Evolutionary conservation across 2,113 vertebrate species (phyloP).

Genomic region (Sisor rabdophorus): DNA sequence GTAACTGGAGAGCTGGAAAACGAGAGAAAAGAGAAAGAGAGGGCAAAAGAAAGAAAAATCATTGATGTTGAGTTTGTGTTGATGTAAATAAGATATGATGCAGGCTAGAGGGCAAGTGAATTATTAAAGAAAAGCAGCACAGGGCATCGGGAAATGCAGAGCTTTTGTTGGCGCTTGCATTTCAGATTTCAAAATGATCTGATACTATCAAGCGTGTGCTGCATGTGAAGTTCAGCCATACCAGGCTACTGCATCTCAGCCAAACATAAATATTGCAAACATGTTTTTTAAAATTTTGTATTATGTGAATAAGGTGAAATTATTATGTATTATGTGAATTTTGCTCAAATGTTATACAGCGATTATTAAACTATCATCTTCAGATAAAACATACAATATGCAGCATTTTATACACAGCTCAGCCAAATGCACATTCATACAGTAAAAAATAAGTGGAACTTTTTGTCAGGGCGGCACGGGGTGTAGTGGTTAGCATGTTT

Average conservation of each 20-base stretch:
- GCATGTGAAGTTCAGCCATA: not conserved
- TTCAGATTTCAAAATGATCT: not conserved
- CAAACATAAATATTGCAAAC: not conserved
- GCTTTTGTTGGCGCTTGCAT: not conserved
- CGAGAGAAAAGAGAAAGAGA: not conserved
- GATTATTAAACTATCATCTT: not conserved
- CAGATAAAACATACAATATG: not conserved
- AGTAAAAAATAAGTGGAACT: too few species aligned
- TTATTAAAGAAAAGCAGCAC: not conserved
- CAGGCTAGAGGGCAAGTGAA: not conserved
- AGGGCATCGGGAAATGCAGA: not conserved
- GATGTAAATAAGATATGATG: slow-evolving; percentile 11
- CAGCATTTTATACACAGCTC: too few species aligned
- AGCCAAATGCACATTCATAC: too few species aligned
- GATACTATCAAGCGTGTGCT: not conserved
- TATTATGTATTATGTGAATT: not conserved
- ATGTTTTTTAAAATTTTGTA: not conserved
- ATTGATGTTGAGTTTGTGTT: not conserved
- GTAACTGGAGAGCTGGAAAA: slow-evolving; percentile 48
- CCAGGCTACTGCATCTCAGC: not conserved
- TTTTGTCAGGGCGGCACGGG: too few species aligned
- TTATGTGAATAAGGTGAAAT: not conserved
- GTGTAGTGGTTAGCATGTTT: too few species aligned
- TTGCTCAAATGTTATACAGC: not conserved
- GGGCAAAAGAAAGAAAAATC: not conserved